These are phyloP conservation scores for Galagoides demidoff DNA, from an alignment of 2,797 vertebrate genomes.

Conservation along the genomic window DNA sequence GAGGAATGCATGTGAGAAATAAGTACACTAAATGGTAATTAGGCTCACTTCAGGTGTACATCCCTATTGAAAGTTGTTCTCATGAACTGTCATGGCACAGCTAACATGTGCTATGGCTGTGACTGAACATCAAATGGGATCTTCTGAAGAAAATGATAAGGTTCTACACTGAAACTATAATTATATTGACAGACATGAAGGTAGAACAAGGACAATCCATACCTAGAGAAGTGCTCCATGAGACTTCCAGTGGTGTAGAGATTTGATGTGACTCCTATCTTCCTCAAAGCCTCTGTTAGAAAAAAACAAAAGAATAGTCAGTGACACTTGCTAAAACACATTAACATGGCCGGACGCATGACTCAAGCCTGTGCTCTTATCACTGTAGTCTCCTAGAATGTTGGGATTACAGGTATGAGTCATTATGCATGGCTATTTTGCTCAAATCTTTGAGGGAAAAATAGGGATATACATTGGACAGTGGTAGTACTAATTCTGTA, in stretches of 20 bases:
- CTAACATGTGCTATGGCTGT: background rate
- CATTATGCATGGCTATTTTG: no score
- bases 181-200: background rate
- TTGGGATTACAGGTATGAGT: no score
- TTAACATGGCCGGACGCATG: background rate
- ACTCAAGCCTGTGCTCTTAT: no score
- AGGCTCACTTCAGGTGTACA: background rate
- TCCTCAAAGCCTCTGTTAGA: background rate
- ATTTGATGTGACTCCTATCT: background rate
- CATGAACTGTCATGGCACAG: background rate
- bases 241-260: background rate
- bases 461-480: no score
- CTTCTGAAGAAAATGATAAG: background rate
- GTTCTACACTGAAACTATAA: background rate
- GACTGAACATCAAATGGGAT: background rate
- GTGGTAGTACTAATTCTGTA: no score
- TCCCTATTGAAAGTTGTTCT: background rate
- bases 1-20: background rate
- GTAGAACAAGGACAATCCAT: background rate
- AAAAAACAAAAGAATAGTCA: background rate
- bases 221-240: background rate
- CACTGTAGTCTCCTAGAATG: no score
- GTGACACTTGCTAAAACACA: background rate
- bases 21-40: background rate
- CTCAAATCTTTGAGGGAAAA: no score